phyloP scores from a whole-genome alignment of 64 coral and sea anemone genomes.

The Pocillopora verrucosa region DNA sequence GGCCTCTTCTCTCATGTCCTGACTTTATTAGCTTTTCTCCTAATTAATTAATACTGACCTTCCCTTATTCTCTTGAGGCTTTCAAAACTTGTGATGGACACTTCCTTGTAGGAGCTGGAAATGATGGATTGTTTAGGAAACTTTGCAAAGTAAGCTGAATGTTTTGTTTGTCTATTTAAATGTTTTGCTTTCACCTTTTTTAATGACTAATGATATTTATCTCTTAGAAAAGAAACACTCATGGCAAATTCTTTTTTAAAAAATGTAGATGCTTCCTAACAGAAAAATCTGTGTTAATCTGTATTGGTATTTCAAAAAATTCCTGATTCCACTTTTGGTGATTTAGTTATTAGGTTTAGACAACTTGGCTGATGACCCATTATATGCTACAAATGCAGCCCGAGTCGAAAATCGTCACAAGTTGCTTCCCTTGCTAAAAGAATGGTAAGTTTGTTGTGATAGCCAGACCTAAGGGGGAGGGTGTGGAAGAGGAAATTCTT shows the following conservation, averaged over 20 bases:
- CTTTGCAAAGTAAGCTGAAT: slow-evolving; percentile 64
- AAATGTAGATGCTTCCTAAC: no score
- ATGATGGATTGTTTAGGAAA: slow-evolving; percentile 79
- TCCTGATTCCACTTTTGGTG: not conserved
- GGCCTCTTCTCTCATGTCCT: not conserved
- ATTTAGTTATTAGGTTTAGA: slow-evolving; percentile 68
- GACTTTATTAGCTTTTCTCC: no score
- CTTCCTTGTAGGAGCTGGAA: slow-evolving; percentile 81
- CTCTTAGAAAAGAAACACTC: no score
- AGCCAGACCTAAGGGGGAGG: not conserved
- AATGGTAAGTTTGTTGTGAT: slow-evolving; percentile 37
- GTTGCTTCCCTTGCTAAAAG: slow-evolving; percentile 45
- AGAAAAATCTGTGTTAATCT: no score
- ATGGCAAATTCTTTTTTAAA: no score
- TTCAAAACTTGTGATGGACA: slow-evolving; percentile 85
- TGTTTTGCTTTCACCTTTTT: no score
- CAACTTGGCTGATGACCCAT: slow-evolving; percentile 46
- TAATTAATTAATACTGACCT: no score
- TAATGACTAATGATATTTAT: no score
- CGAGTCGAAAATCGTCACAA: slow-evolving; percentile 66
- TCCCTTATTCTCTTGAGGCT: slow-evolving; percentile 42
- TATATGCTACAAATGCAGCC: slow-evolving; percentile 56
- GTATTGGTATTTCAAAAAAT: not conserved
- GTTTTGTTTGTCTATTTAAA: not conserved
- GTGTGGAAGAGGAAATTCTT: no score